Evolutionary conservation across 2,888 invertebrate species (phyloP).

Genomic region (Synergus laeviventris): DNA sequence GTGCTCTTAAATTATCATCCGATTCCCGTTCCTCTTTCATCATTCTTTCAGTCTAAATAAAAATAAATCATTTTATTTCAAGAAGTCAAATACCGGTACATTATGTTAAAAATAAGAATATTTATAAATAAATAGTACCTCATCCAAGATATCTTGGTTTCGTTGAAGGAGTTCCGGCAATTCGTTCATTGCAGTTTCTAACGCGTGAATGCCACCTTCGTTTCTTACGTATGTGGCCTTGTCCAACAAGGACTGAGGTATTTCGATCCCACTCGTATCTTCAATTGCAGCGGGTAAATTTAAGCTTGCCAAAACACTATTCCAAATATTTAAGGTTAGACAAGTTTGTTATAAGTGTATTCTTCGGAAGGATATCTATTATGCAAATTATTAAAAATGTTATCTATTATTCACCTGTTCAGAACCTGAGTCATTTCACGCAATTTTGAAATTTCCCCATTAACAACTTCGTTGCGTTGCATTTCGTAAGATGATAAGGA

Average conservation of each 20-base stretch:
- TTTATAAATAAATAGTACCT: slow-evolving; percentile 78
- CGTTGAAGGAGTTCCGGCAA: slow-evolving; percentile 93
- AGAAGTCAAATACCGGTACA: background rate
- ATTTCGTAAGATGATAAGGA: slow-evolving; percentile 91
- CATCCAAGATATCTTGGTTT: slow-evolving; percentile 96
- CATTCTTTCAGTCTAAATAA: slow-evolving; percentile 84
- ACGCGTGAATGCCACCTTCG: slow-evolving; percentile 85
- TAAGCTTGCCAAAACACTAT: slow-evolving; percentile 90
- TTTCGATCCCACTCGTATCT: slow-evolving; percentile 82
- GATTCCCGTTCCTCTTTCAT: slow-evolving; percentile 94
- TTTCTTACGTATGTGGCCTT: slow-evolving; percentile 88
- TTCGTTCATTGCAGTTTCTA: slow-evolving; percentile 87
- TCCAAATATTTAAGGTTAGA: slow-evolving; percentile 38
- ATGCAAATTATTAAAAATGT: background rate
- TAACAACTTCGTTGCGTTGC: slow-evolving; percentile 90
- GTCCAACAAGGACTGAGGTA: slow-evolving; percentile 93
- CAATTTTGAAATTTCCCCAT: slow-evolving; percentile 89
- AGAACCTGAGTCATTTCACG: slow-evolving; percentile 94
- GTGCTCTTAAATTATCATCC: slow-evolving; percentile 90
- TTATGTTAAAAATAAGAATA: background rate
- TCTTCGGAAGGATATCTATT: background rate
- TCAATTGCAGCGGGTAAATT: slow-evolving; percentile 99
- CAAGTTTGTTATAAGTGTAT: background rate
- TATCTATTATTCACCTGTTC: slow-evolving; percentile 81
- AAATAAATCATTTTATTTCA: slow-evolving; percentile 21